Evolutionary conservation across 2,113 vertebrate species (phyloP).

Genomic region (Corynorhinus townsendii): DNA sequence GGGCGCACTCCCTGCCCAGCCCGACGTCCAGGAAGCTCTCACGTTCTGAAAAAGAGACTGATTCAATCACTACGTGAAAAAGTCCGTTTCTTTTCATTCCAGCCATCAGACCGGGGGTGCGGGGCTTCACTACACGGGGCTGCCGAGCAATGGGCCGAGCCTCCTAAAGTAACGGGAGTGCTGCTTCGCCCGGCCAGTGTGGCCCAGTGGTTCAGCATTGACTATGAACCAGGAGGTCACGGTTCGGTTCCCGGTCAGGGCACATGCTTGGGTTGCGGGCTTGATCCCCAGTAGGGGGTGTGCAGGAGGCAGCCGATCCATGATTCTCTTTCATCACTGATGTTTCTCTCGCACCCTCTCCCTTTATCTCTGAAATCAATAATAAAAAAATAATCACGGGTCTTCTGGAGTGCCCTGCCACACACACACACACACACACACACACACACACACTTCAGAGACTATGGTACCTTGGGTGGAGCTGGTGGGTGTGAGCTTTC

Average conservation of each 20-base stretch:
- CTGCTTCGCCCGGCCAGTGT: neutral
- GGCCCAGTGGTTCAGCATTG: no score
- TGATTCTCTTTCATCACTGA: no score
- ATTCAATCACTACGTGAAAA: neutral
- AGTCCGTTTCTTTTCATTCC: neutral
- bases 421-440: rapidly evolving
- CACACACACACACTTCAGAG: neutral
- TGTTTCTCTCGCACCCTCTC: neutral
- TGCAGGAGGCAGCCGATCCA: no score
- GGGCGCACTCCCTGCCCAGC: conserved; percentile 66
- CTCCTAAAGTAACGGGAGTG: neutral
- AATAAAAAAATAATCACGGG: neutral
- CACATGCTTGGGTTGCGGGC: neutral
- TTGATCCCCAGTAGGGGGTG: no score
- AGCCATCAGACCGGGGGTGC: neutral
- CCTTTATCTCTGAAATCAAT: neutral
- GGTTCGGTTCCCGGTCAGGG: no score
- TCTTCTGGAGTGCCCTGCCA: rapidly evolving
- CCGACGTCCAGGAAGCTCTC: conserved; percentile 78
- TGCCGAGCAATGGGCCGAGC: neutral
- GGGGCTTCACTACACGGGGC: neutral
- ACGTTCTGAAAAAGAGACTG: conserved; percentile 73
- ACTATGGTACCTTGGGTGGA: neutral
- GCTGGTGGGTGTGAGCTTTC: conserved; percentile 12
- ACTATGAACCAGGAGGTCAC: no score